Evolutionary conservation across 1,140 invertebrate genomes (phyloP).

Genomic region (Euwallacea fornicatus): DNA sequence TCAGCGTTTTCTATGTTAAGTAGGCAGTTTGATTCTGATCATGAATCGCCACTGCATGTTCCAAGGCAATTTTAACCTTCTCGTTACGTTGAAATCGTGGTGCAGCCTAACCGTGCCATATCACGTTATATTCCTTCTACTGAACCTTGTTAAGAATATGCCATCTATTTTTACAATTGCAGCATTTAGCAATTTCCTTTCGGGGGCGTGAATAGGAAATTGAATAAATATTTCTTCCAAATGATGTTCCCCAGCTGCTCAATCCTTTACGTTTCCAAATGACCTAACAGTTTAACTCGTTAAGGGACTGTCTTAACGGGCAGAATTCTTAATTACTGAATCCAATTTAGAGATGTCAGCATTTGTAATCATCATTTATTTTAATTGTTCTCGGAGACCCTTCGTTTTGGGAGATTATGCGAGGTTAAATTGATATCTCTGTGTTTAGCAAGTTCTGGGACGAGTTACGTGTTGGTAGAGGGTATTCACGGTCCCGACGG

Average conservation of each 20-base stretch:
- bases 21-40: not conserved
- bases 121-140: constrained; percentile 27
- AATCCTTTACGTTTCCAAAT: not conserved
- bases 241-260: not conserved
- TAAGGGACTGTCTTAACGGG: constrained; percentile 8
- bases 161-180: too few relatives aligned
- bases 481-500: too few relatives aligned
- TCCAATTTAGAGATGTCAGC: constrained; percentile 1
- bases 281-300: not conserved
- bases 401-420: too few relatives aligned
- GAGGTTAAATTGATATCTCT: too few relatives aligned
- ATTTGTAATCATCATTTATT: constrained; percentile 6
- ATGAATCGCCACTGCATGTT: constrained; percentile 18
- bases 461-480: too few relatives aligned
- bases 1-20: too few relatives aligned
- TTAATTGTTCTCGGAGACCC: not conserved
- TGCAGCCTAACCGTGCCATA: constrained; percentile 26
- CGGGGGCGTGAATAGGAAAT: too few relatives aligned
- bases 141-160: not conserved
- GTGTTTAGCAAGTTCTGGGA: too few relatives aligned
- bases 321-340: constrained; percentile 5
- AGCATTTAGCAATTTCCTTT: too few relatives aligned
- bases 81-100: constrained; percentile 33
- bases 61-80: constrained; percentile 32
- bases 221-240: too few relatives aligned